Evolutionary conservation across 2,113 vertebrate species (phyloP), one percentile per base, ranked within the genome.

Genomic region (Peromyscus californicus): DNA sequence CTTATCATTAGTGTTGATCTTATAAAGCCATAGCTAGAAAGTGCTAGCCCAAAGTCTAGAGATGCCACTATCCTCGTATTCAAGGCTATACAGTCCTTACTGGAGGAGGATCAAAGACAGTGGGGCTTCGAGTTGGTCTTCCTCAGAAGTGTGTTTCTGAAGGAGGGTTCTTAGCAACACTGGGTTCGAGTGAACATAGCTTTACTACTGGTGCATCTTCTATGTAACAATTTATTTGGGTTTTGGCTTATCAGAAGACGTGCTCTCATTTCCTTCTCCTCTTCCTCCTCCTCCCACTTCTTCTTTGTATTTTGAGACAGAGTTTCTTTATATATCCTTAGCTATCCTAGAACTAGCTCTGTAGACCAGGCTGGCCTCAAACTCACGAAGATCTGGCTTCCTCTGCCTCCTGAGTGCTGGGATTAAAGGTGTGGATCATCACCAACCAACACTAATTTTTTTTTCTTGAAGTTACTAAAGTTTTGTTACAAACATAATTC

Each of bases 1-100:
- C 26, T 61, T 94, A 51, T 61, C 17, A 72, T 31, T 19, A 31
- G 0, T 92, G 57, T 26, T 96, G 59, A 72, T 26, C 39, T 86
- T 74, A 83, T 48, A 85, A 91, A 96, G 51, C 22, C 70, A 72
- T 87, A 29, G 45, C 29, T 85, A 85, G 63, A 72, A 91, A 48
- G 7, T 1, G 42, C 42, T n/a, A 92, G 51, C 65, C 26, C 7
- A 39, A 96, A 24, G 4, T 83, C 17, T 63, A 42, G 42, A 84
- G 84, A 93, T 24, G 22, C 6, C 6, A 74, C 12, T 39, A 48
- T 70, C 48, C 90, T 96, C 7, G 42, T 26, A 42, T 67, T 61
- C 54, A 83, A 4, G 10, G 10, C 29, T 48, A 16, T 36, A 0
- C 6, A 69, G 31, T 45, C 42, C 29, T 87, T 13, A 65, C 9